Evolutionary conservation across 2,888 invertebrate genomes (phyloP), one percentile per base, ranked within the genome.

Genomic region (Dioctria linearis): DNA sequence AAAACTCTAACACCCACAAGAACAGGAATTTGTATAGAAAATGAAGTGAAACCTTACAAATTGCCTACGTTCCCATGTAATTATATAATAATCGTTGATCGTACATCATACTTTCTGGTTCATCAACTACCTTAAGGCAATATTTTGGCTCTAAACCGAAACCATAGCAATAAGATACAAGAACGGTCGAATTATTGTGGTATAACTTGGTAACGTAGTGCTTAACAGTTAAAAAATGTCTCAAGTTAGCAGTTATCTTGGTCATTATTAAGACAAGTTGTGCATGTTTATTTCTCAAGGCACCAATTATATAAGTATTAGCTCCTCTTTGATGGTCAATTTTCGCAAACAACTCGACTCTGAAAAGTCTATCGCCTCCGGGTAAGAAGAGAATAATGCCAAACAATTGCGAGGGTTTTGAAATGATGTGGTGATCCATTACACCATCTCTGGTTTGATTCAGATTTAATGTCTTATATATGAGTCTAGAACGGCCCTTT

Each of bases 221-320:
- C 39, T 40, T 69, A 78, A n/a, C 69, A 37, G 66, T 57, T 67
- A 67, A 63, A 67, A 78, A 71, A 57, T 69, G 80, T 61, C 76
- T 61, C 80, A 66, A 69, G 69, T 51, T 80, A 61, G 61, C 78
- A 78, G 76, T 79, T 69, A 73, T 54, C 79, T 79, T 49, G 61
- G 69, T 61, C 80, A 61, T 81, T 82, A 80, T 82, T 80, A 82
- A 82, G 71, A 71, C 80, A 71, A 78, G 66, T 80, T 71, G 49
- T 63, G 46, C 59, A 76, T 69, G 82, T 80, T 82, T 82, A 73
- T 80, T 82, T 78, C 78, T 76, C 40, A 46, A 63, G 78, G 82
- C 80, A 80, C 65, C 82, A 82, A 82, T 82, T 82, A 82, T 82
- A 78, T 80, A 66, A 78, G 80, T 82, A 82, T 82, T 82, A 82